A percentile compares a stretch with the other conserved stretches of the same genome.
Conservation (phyloP, 2,888 invertebrate genomes). For the Lottia scabra region DNA sequence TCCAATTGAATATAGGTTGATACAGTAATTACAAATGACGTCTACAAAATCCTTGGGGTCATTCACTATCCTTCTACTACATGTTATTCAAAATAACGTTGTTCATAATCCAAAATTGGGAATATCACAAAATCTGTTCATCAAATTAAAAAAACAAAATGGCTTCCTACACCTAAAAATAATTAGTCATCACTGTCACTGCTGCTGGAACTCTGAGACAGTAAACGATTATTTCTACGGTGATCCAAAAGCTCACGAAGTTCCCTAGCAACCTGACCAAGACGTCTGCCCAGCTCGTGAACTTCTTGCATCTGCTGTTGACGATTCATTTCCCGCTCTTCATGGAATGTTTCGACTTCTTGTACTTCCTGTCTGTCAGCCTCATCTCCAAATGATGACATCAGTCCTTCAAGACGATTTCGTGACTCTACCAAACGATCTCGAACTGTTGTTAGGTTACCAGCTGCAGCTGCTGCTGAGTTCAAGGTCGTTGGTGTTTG, state of each 20-base stretch:
- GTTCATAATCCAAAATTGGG: no score
- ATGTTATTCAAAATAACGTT: no score
- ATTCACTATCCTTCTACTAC: no score
- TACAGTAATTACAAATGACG: no score
- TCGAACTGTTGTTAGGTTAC: slow-evolving; percentile 39
- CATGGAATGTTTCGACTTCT: slow-evolving; percentile 51
- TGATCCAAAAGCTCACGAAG: slow-evolving; percentile 50
- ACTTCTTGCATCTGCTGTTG: slow-evolving; percentile 60
- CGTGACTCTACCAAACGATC: slow-evolving; percentile 56
- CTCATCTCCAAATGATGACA: slow-evolving; percentile 53
- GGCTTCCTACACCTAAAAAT: no score
- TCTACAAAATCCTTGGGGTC: no score
- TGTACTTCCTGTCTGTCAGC: slow-evolving; percentile 51
- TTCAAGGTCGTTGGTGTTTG: slow-evolving; percentile 12
- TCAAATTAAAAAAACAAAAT: no score
- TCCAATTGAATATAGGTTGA: no score
- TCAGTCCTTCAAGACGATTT: slow-evolving; percentile 49
- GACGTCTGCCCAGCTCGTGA: slow-evolving; percentile 51
- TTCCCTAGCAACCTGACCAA: slow-evolving; percentile 55
- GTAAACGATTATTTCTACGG: slow-evolving; percentile 16
- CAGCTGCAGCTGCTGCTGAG: slow-evolving; percentile 6
- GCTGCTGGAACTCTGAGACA: no score
- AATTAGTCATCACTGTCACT: no score
- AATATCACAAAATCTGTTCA: no score
- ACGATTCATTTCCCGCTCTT: slow-evolving; percentile 50